Evolutionary conservation across 2,113 vertebrate species (phyloP).

Genomic region (Hiodon tergisus): DNA sequence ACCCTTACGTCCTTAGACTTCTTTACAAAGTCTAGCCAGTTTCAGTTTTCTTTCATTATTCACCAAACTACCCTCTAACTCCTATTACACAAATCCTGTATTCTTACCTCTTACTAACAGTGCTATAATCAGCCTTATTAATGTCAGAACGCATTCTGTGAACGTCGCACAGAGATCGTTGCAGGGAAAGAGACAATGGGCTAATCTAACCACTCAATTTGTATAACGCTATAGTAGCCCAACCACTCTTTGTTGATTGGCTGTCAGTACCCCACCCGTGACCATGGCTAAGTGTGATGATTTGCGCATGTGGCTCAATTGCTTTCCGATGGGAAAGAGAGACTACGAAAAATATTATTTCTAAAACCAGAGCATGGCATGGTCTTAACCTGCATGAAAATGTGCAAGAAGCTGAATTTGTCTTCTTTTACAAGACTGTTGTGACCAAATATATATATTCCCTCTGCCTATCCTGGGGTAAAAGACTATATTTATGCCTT

Average conservation of each 20-base stretch:
- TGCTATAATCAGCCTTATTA: constrained; percentile 28
- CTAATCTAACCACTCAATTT: constrained; percentile 28
- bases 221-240: constrained; percentile 40
- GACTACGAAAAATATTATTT: constrained; percentile 7
- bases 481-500: no score
- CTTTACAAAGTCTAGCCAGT: constrained; percentile 15
- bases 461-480: no score
- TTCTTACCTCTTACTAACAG: constrained; percentile 15
- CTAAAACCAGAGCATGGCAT: constrained; percentile 1
- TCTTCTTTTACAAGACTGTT: background rate
- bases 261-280: background rate
- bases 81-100: background rate
- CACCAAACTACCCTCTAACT: background rate
- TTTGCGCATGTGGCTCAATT: constrained; percentile 44
- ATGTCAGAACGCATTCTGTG: constrained; percentile 29
- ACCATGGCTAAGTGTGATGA: constrained; percentile 17
- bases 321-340: constrained; percentile 11
- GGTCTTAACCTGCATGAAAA: constrained; percentile 18
- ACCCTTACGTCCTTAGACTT: constrained; percentile 10
- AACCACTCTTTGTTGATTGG: constrained; percentile 21
- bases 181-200: constrained; percentile 25
- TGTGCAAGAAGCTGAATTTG: background rate
- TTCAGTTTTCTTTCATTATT: constrained; percentile 22
- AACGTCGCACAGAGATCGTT: no score
- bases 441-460: no score